Percentiles rank a stretch among this genome's conserved stretches.
phyloP scores from a whole-genome alignment of 2,888 invertebrate genomes.

The Cenopis cana region DNA sequence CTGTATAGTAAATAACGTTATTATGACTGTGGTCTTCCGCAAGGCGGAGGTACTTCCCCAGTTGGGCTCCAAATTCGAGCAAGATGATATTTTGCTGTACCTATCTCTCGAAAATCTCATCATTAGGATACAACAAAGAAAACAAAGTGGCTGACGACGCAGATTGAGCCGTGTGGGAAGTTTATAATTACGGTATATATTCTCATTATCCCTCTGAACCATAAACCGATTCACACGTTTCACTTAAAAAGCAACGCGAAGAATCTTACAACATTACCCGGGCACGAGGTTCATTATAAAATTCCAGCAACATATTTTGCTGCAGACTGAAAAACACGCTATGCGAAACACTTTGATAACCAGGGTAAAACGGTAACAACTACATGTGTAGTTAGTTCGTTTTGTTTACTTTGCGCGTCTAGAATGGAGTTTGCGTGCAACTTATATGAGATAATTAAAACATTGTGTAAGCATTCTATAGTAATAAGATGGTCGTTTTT shows the following conservation, averaged over 20 bases:
- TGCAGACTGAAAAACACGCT: conserved; percentile 20
- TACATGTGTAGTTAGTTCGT: background rate
- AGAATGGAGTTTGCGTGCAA: conserved; percentile 8
- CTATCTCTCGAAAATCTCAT: too few species aligned
- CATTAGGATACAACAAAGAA: too few species aligned
- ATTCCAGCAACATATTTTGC: conserved; percentile 38
- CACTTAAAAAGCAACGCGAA: conserved; percentile 31
- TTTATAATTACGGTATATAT: background rate
- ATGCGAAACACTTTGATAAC: background rate
- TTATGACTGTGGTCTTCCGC: too few species aligned
- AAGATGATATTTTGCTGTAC: too few species aligned
- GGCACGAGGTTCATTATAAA: conserved; percentile 42
- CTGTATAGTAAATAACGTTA: too few species aligned
- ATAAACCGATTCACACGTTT: conserved; percentile 25
- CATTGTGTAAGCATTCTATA: conserved; percentile 11
- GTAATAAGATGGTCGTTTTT: background rate
- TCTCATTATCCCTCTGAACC: background rate
- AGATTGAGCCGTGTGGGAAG: too few species aligned
- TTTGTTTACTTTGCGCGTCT: background rate
- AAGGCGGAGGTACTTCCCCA: too few species aligned
- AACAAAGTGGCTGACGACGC: too few species aligned
- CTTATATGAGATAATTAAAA: conserved; percentile 9
- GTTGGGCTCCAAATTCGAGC: too few species aligned
- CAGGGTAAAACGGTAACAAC: background rate
- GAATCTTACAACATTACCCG: conserved; percentile 35